These are phyloP conservation scores for Apamea monoglypha DNA, from an alignment of 2,888 invertebrate species.

Conservation along the genomic window DNA sequence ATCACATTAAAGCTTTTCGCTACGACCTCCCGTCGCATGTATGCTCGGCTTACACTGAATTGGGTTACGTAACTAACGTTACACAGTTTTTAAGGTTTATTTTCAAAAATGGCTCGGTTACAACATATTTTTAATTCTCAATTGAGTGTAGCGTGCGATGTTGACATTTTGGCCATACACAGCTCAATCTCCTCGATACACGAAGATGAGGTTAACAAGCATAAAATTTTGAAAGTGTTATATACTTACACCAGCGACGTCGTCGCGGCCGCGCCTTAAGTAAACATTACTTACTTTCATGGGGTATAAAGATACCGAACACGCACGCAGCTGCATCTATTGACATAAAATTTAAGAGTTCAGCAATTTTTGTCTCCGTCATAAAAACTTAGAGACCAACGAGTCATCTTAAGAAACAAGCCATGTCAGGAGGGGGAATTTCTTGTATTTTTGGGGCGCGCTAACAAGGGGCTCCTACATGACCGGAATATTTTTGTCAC, in stretches of 20 bases:
- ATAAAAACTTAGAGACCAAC: slow-evolving; percentile 81
- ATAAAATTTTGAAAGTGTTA: slow-evolving; percentile 63
- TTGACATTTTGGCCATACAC: slow-evolving; percentile 50
- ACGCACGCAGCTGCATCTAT: slow-evolving; percentile 79
- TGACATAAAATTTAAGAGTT: slow-evolving; percentile 82
- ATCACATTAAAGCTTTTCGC: slow-evolving; percentile 65
- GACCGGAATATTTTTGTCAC: slow-evolving; percentile 89
- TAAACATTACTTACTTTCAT: slow-evolving; percentile 72
- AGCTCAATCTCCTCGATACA: slow-evolving; percentile 54
- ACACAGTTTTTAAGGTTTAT: slow-evolving; percentile 60
- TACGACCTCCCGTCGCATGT: slow-evolving; percentile 68
- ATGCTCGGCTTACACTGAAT: slow-evolving; percentile 73
- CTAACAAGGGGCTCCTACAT: slow-evolving; percentile 88
- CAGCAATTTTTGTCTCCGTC: slow-evolving; percentile 76
- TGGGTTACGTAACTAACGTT: slow-evolving; percentile 70
- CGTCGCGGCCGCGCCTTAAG: slow-evolving; percentile 43
- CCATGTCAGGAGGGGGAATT: slow-evolving; percentile 81
- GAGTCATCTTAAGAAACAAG: slow-evolving; percentile 79
- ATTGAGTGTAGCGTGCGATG: slow-evolving; percentile 42
- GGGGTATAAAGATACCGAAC: slow-evolving; percentile 69
- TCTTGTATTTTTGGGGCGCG: slow-evolving; percentile 83
- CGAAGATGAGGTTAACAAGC: slow-evolving; percentile 53
- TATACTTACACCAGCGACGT: slow-evolving; percentile 3
- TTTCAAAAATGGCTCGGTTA: slow-evolving; percentile 37
- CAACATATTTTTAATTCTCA: slow-evolving; percentile 52